Evolutionary conservation across 1,140 invertebrate genomes (phyloP), one percentile per base, ranked within the genome.

Genomic region (Patella vulgata): DNA sequence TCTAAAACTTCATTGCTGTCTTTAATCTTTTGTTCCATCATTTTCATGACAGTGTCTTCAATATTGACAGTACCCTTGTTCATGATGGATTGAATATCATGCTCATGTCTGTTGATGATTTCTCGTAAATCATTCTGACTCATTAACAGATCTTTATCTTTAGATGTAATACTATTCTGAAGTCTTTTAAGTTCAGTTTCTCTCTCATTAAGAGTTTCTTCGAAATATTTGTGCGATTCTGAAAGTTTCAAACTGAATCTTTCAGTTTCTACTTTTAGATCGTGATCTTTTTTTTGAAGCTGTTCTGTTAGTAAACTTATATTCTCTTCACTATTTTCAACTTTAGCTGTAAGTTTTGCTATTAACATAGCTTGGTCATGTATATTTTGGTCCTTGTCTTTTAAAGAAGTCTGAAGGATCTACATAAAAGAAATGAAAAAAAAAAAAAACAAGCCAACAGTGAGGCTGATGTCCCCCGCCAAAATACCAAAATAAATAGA

Each of bases 151-250:
- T 82, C 80, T 31, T 61, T 71, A 36, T 82, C 75, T 56, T 79
- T 79, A 6, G 68, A 63, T n/a, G 68, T 42, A 27, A 79, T 66
- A 48, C 50, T 64, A 47, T 70, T 62, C 42, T 68, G 54, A 21
- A 82, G 53, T 31, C 67, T 74, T 39, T 66, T 60, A 21, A 74
- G 63, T 55, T 77, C 72, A 31, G 59, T 68, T 56, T 80, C 77
- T 31, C 72, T 59, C 43, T 82, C 80, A 31, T 70, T 58, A 8
- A 82, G 66, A 42, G 74, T 77, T 68, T 82, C 80, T 59, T 82
- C 78, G 63, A 82, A 82, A 63, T 82, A 79, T 54, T 72, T 76
- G 46, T 82, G 78, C 14, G 78, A 73, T 62, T 82, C 78, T 9
- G 64, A 62, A 17, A 82, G 66, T 40, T 74, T 71, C 28, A 79